Base-by-base conservation (phyloP, 2,113 vertebrate genomes). In the Rhineura floridana region DNA sequence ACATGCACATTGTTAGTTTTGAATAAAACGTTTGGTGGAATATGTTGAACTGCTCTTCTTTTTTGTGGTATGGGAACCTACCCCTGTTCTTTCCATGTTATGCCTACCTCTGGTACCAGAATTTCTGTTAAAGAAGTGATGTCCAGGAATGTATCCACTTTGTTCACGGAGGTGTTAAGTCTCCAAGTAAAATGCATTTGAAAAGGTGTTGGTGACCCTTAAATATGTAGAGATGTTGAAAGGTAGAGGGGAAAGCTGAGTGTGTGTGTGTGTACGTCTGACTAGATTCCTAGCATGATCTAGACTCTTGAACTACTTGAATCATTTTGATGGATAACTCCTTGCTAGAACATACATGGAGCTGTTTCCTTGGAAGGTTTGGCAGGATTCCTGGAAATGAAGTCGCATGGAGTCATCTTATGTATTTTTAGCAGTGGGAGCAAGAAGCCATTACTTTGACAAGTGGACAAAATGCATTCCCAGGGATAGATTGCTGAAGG, bases 391-490 rank as follows among this genome's bases (percentile, higher is more conserved):
- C 85, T 12, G 3, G 90, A 17, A 81, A 2, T 12, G 12, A 13
- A 0, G 88, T 89, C 84, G 85, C 79, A 6, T 0, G 13, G 93
- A 91, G 1, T 91, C 90, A 93, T 93, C 33, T 88, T 92, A 88
- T 77, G 21, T 36, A 59, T 59, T 77, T 77, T 62, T 55, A 33
- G 81, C 6, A 48, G 39, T 19, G 30, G 7, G 59, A 48, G 15
- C 3, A 15, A 46, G 85, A 90, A 73, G 88, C 48, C 9, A 93
- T 93, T 89, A 89, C 0, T 90, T 93, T 87, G 67, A 85, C 88
- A 1, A 23, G 93, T 91, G 91, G 92, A 91, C 93, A 93, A 91
- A 94, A 95, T 95, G 13, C 81, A 79, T 95, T 88, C 92, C 90
- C 83, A 30, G 70, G 88, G 92, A 93, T 85, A 90, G 93, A 95